These are phyloP conservation scores for Prorops nasuta DNA, from an alignment of 1,140 invertebrate species.

Conservation along the genomic window DNA sequence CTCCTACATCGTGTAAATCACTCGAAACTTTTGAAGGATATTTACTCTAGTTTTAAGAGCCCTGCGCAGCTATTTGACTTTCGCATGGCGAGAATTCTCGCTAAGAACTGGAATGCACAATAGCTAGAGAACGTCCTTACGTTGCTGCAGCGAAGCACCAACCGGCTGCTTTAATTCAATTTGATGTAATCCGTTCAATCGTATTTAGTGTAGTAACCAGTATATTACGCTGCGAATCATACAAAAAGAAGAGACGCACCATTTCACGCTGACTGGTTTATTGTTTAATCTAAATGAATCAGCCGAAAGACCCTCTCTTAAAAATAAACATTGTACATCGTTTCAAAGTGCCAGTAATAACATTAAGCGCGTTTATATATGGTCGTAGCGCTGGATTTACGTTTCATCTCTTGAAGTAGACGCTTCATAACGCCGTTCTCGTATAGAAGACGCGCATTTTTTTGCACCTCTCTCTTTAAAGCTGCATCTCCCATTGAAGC, in stretches of 20 bases:
- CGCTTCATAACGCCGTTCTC: neutral
- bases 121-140: neutral
- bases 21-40: neutral
- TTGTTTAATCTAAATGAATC: neutral
- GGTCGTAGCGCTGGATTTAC: too few relatives aligned
- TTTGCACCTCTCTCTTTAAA: conserved; percentile 14
- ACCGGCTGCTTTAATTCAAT: conserved; percentile 12
- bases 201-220: conserved; percentile 14
- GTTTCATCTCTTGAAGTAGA: too few relatives aligned
- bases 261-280: neutral
- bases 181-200: conserved; percentile 9
- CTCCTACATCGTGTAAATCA: too few relatives aligned
- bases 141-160: conserved; percentile 15
- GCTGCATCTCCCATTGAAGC: conserved; percentile 18
- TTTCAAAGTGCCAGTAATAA: neutral
- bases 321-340: neutral
- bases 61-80: neutral
- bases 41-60: neutral
- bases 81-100: neutral
- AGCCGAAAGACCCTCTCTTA: neutral
- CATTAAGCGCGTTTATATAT: neutral
- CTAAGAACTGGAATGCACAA: neutral
- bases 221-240: neutral
- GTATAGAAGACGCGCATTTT: conserved; percentile 16
- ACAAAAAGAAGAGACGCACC: neutral